Evolutionary conservation across 2,888 invertebrate genomes (phyloP), one percentile per base, ranked within the genome.

Genomic region (Aspidiotus rigidus): DNA sequence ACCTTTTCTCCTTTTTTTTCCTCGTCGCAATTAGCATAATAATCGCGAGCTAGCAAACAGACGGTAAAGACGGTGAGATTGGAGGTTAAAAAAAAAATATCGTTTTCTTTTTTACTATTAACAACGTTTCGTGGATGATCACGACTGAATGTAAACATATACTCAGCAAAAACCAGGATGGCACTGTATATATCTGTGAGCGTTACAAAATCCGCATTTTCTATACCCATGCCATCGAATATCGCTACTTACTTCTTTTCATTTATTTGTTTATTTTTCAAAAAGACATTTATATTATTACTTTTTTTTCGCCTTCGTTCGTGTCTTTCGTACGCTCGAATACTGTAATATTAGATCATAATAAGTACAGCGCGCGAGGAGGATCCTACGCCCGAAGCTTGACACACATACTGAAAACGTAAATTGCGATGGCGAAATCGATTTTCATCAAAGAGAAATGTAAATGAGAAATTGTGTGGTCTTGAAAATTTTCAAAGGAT

Each of bases 141-240:
- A 64, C 64, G 64, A 64, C 53, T 55, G 41, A 64, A 64, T 64
- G 64, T 64, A 64, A 64, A 64, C 64, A 64, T 55, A 64, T 28
- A 28, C 28, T 28, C 28, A 28, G 28, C 28, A 28, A 28, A 28
- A 28, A 28, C 28, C 28, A 28, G 28, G 28, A 28, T 28, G 28
- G 28, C 28, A 28, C 28, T 5, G 28, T 28, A 28, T 28, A 28
- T 5, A 28, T 28, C 7, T 16, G 64, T 39, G 53, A 11, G 15
- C 54, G 55, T 64, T 64, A 64, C 64, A 64, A 64, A 64, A 64
- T 64, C 64, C 64, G 64, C 41, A 55, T 64, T 64, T 64, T 64
- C 64, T 55, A 64, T 64, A 55, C 64, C 28, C 39, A 41, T 64
- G 39, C 54, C 53, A 64, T 64, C 40, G 64, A 28, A 28, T 28